Percentiles rank a stretch among this genome's conserved stretches.
Evolutionary conservation across 2,113 vertebrate genomes (phyloP).

Genomic region (Mola mola): DNA sequence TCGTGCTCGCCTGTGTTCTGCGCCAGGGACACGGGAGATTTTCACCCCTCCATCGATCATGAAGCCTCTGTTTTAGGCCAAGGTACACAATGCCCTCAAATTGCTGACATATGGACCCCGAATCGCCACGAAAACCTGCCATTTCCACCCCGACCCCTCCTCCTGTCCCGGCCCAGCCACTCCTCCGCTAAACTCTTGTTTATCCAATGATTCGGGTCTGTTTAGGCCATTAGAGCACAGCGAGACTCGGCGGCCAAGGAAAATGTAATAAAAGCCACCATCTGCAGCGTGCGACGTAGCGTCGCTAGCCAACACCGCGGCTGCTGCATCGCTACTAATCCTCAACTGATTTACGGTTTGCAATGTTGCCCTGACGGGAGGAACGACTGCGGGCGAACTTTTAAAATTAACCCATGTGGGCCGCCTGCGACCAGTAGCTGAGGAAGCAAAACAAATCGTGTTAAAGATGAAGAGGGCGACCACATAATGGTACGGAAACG

Average conservation of each 20-base stretch:
- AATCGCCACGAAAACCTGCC: slow-evolving; percentile 83
- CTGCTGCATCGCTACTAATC: neutral
- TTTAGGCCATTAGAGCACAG: slow-evolving; percentile 71
- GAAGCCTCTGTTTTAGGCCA: slow-evolving; percentile 90
- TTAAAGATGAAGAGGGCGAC: slow-evolving; percentile 55
- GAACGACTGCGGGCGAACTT: slow-evolving; percentile 45
- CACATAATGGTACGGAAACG: slow-evolving; percentile 49
- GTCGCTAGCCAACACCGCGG: slow-evolving; percentile 13
- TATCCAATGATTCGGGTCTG: slow-evolving; percentile 86
- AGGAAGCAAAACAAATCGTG: slow-evolving; percentile 49
- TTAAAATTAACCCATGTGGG: slow-evolving; percentile 52
- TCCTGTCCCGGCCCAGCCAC: slow-evolving; percentile 74
- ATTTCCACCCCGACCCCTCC: slow-evolving; percentile 78
- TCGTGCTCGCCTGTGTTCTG: slow-evolving; percentile 81
- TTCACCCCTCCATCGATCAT: slow-evolving; percentile 99
- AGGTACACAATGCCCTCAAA: slow-evolving; percentile 98
- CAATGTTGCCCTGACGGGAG: slow-evolving; percentile 19
- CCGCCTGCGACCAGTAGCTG: slow-evolving; percentile 54
- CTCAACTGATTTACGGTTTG: neutral
- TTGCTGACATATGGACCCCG: slow-evolving; percentile 97
- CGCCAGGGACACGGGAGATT: slow-evolving; percentile 88
- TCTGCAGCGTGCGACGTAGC: slow-evolving; percentile 16
- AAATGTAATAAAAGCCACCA: slow-evolving; percentile 43
- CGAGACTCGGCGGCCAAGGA: slow-evolving; percentile 36
- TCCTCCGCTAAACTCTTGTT: slow-evolving; percentile 87